Base-by-base conservation (phyloP, 2,888 invertebrate genomes). In the Synanthedon vespiformis region DNA sequence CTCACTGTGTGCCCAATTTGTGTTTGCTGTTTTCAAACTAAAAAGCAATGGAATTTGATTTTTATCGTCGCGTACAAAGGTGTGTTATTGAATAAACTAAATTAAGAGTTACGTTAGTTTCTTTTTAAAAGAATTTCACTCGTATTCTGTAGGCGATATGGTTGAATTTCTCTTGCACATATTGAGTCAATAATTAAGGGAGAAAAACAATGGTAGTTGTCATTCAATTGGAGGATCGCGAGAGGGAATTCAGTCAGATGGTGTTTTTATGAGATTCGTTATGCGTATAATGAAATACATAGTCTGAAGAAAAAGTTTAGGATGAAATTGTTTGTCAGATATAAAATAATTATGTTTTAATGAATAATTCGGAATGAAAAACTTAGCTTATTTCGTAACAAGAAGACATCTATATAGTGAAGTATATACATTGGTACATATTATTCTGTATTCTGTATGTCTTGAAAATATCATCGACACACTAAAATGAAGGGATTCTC, bases 181-280 rank as follows among this genome's bases (percentile, higher is more conserved):
- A 34, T 34, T 34, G 34, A 34, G 48, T 11, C n/a, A 50, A 47
- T 53, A 13, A 52, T 48, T 53, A 44, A 47, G 40, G 22, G 40
- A 55, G 53, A 53, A 22, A 53, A 55, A 53, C 41, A 48, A 44
- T n/a, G 44, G 27, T 8, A 4, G 34, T 49, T 53, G 55, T 55
- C 55, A 41, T 52, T 53, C 50, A 51, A 51, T 40, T 44, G 50
- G 48, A 48, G 48, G 13, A 44, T n/a, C 44, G 13, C 13, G 44
- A 44, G 14, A 13, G 13, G 44, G 13, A 14, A 44, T 44, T 44
- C 44, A 44, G 51, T 54, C 34, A 14, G 13, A 55, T 50, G 53
- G 53, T n/a, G 51, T 53, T 53, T 50, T 53, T 51, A 50, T 52
- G 41, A 51, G 27, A 40, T 44, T 49, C 53, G 48, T 44, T n/a